Conservation (phyloP, 2,888 invertebrate species). For the Cephalotes varians region DNA sequence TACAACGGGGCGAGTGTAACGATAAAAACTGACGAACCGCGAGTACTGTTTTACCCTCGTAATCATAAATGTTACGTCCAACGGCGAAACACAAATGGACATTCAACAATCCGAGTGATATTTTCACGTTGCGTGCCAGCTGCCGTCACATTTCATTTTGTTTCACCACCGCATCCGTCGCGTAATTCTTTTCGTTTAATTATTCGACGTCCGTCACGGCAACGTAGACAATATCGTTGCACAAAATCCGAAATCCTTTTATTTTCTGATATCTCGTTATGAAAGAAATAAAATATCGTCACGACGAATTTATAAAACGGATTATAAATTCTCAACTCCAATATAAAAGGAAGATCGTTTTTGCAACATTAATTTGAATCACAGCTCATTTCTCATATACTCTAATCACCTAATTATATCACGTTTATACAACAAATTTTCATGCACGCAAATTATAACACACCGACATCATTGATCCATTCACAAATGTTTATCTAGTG, state of each 20-base stretch:
- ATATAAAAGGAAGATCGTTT: not conserved
- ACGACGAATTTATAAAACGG: not conserved
- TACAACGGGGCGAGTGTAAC: conserved; percentile 17
- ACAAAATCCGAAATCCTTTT: conserved; percentile 8
- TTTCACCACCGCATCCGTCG: conserved; percentile 21
- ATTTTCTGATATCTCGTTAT: not conserved
- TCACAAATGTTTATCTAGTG: too few species aligned
- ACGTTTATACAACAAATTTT: not conserved
- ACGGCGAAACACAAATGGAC: conserved; percentile 43
- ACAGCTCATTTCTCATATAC: not conserved
- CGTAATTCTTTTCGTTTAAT: conserved; percentile 47
- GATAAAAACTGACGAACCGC: conserved; percentile 50
- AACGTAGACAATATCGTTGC: not conserved
- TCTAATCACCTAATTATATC: not conserved
- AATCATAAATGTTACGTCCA: conserved; percentile 48
- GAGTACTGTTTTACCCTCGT: conserved; percentile 24
- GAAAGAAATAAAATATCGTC: not conserved
- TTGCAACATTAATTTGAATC: not conserved
- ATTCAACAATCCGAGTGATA: conserved; percentile 46
- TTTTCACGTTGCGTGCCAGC: conserved; percentile 38
- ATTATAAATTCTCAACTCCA: not conserved
- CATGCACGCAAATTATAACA: not conserved
- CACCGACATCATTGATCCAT: not conserved
- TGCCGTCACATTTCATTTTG: conserved; percentile 41
- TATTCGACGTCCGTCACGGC: conserved; percentile 28